These are phyloP conservation scores for Limosa lapponica DNA, from an alignment of 2,797 vertebrate species.

Conservation along the genomic window DNA sequence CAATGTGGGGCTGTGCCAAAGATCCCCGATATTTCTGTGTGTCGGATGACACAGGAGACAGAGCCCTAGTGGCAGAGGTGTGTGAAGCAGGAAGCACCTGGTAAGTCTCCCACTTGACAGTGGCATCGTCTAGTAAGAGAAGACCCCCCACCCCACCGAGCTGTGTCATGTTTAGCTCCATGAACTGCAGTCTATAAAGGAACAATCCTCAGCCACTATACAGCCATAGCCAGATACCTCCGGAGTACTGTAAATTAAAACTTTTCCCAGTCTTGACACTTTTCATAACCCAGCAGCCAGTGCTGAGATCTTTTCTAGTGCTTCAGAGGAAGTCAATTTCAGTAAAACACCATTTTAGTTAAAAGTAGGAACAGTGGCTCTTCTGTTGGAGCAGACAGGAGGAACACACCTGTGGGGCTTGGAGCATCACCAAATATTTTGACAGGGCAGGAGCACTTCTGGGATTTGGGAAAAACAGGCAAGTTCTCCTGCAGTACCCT, in stretches of 20 bases:
- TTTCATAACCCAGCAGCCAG: not conserved
- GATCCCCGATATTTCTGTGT: not conserved
- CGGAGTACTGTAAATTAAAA: not conserved
- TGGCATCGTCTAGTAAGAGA: not conserved
- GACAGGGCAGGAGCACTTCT: not conserved
- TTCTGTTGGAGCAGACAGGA: accelerated
- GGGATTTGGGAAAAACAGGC: not conserved
- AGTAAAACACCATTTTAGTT: not conserved
- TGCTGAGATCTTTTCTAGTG: not conserved
- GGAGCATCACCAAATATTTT: not conserved
- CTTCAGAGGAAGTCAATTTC: not conserved
- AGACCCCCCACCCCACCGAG: not conserved
- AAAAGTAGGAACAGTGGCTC: not conserved
- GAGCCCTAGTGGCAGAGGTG: not conserved
- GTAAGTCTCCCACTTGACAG: not conserved
- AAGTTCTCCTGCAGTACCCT: not conserved
- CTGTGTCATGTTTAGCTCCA: accelerated
- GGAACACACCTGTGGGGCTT: accelerated
- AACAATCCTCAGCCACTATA: not conserved
- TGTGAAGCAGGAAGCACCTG: not conserved
- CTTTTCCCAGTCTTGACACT: not conserved
- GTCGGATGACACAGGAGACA: not conserved
- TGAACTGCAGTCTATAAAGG: not conserved
- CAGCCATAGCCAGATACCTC: not conserved
- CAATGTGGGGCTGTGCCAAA: not conserved